Conservation (phyloP, 2,113 vertebrate genomes). For the Hypomesus transpacificus region DNA sequence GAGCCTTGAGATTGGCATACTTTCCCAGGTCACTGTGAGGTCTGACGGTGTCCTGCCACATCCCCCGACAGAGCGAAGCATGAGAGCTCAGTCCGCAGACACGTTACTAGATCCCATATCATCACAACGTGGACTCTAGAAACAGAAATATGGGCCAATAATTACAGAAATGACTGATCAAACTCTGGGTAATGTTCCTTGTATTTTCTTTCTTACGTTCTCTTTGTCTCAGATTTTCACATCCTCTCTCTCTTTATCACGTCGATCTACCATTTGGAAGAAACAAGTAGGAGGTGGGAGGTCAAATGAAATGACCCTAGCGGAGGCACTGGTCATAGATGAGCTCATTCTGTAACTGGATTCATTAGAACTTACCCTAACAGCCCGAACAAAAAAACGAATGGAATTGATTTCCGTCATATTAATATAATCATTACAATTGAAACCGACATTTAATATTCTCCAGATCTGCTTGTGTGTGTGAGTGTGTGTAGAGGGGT, state of each 20-base stretch:
- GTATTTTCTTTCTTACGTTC: no score
- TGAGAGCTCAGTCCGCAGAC: conserved; percentile 41
- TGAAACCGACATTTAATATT: conserved; percentile 52
- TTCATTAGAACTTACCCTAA: conserved; percentile 5
- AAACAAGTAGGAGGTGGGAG: conserved; percentile 1
- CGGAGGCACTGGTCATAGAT: conserved; percentile 17
- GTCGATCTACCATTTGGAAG: conserved; percentile 4
- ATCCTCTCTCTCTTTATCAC: background rate
- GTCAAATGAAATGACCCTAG: background rate
- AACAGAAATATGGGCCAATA: no score
- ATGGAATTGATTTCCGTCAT: conserved; percentile 50
- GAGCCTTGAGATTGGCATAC: conserved; percentile 37
- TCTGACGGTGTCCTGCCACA: conserved; percentile 52
- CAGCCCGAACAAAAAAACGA: conserved; percentile 47
- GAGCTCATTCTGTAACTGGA: conserved; percentile 42
- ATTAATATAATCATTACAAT: conserved; percentile 52
- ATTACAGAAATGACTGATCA: no score
- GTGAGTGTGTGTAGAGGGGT: conserved; percentile 45
- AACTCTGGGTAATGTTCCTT: no score
- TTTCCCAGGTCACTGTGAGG: conserved; percentile 59
- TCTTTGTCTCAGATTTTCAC: no score
- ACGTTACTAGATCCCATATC: conserved; percentile 27
- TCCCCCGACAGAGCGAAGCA: conserved; percentile 31
- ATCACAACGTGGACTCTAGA: no score
- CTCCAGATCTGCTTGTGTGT: conserved; percentile 59